Evolutionary conservation across 2,113 vertebrate species (phyloP).

Genomic region (Cettia cetti): DNA sequence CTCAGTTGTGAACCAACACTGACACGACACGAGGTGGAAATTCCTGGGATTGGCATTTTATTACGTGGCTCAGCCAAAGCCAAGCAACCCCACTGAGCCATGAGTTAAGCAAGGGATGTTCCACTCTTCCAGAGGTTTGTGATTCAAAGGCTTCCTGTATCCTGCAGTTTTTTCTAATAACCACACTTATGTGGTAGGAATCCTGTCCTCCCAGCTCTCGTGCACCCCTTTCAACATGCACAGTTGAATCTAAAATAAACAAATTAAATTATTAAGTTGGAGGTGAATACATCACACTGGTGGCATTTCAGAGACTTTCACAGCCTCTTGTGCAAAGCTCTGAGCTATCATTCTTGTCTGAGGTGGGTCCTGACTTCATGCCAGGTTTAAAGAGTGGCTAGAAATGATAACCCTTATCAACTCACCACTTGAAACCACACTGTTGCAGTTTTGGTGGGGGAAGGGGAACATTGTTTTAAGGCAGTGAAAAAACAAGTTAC

Average conservation of each 20-base stretch:
- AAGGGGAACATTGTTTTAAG: background rate
- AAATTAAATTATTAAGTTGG: background rate
- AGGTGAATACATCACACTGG: background rate
- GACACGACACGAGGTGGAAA: fast-evolving
- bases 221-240: background rate
- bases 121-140: background rate
- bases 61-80: background rate
- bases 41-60: background rate
- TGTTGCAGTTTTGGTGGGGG: background rate
- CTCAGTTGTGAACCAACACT: background rate
- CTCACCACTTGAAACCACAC: background rate
- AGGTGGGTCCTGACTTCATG: background rate
- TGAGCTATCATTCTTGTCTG: background rate
- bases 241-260: background rate
- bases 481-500: background rate
- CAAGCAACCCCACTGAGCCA: background rate
- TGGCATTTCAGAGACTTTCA: background rate
- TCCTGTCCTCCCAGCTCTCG: background rate
- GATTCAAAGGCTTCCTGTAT: background rate
- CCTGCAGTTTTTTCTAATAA: background rate
- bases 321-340: background rate
- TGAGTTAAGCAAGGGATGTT: background rate
- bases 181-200: background rate
- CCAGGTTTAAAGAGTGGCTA: background rate
- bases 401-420: constrained; percentile 23